Conservation (phyloP, 2,888 invertebrate species). For the Aphidoletes aphidimyza region DNA sequence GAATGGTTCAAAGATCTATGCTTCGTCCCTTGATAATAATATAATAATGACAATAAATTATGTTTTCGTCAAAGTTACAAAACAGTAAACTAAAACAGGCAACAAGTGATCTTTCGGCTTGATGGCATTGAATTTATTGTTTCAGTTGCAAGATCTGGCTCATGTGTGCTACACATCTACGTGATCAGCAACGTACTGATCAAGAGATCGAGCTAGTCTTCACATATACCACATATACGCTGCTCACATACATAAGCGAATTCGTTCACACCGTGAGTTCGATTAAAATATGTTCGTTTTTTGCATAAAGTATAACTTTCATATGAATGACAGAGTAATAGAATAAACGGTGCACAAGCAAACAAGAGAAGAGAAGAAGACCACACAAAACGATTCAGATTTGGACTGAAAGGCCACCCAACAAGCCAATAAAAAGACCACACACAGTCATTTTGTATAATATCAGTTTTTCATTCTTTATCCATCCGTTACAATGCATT, state of each 20-base stretch:
- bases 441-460: conserved; percentile 25
- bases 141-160: neutral
- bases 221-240: neutral
- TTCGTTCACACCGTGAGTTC: neutral
- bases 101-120: neutral
- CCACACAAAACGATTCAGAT: conserved; percentile 40
- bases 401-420: conserved; percentile 24
- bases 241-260: neutral
- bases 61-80: no score
- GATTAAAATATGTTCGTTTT: neutral
- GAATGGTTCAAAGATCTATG: no score
- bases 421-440: conserved; percentile 30
- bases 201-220: neutral
- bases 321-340: neutral
- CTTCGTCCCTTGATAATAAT: no score
- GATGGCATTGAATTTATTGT: neutral
- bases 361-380: conserved; percentile 17
- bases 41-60: no score
- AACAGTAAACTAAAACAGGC: neutral
- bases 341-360: neutral
- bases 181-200: neutral
- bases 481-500: no score
- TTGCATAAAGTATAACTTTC: neutral
- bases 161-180: neutral
- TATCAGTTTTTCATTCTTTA: no score